These are phyloP conservation scores for Macropodus opercularis DNA, from an alignment of 2,797 vertebrate genomes.

Conservation along the genomic window DNA sequence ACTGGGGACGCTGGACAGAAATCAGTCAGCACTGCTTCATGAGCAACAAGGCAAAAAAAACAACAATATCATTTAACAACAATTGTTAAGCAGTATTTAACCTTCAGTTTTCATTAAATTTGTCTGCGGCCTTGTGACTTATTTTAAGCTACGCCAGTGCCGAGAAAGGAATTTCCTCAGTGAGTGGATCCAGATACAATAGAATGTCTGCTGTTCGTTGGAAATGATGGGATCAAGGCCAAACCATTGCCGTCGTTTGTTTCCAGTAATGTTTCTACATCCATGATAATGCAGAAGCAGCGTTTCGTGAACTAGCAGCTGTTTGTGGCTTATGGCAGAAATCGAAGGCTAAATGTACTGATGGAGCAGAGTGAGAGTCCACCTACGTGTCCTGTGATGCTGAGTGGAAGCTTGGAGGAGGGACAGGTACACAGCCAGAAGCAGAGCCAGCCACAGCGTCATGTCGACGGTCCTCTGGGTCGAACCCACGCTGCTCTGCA, in stretches of 20 bases:
- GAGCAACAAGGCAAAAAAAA: neutral
- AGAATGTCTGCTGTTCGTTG: conserved; percentile 36
- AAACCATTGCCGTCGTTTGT: neutral
- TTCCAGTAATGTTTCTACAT: neutral
- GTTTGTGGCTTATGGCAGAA: neutral
- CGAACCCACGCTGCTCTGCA: neutral
- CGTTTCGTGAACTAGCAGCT: neutral
- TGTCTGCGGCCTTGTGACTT: conserved; percentile 1
- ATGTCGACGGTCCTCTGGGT: conserved; percentile 43
- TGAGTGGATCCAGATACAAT: conserved; percentile 52
- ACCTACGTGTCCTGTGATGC: conserved; percentile 78
- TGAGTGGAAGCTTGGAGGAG: conserved; percentile 58
- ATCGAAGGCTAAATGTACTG: neutral
- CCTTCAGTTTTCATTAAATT: neutral
- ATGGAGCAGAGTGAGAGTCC: conserved; percentile 1
- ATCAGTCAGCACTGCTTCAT: neutral
- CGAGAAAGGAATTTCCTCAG: conserved; percentile 63
- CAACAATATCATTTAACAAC: neutral
- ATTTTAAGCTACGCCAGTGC: conserved; percentile 16
- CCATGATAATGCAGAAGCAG: neutral
- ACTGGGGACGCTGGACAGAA: too few relatives aligned
- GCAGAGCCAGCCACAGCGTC: conserved; percentile 52
- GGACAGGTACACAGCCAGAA: conserved; percentile 60
- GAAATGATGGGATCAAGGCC: conserved; percentile 26
- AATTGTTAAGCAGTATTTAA: neutral